Percentiles rank a stretch among this genome's conserved stretches.
Conservation (phyloP, 2,797 vertebrate species). For the Botia kubotai region DNA sequence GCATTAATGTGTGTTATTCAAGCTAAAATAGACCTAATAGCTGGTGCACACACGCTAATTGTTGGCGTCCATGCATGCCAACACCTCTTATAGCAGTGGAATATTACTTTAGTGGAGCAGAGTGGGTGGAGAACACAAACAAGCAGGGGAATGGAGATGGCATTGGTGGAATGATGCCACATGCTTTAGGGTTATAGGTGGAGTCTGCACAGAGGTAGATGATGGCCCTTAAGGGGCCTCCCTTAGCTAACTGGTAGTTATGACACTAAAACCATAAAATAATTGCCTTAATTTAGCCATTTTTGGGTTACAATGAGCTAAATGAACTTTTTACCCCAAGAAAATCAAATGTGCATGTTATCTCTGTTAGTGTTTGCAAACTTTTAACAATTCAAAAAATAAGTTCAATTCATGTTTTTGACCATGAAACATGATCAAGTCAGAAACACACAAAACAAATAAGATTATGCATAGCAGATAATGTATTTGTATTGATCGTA, state of each 20-base stretch:
- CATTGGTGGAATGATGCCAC: constrained; percentile 22
- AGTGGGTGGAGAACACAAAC: constrained; percentile 66
- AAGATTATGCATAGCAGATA: constrained; percentile 52
- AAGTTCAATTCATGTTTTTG: background rate
- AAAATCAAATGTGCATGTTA: no score
- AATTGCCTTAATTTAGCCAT: no score
- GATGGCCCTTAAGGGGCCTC: constrained; percentile 31
- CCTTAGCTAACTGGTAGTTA: constrained; percentile 34
- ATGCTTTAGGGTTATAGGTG: constrained; percentile 30
- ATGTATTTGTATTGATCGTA: constrained; percentile 59
- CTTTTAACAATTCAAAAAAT: background rate
- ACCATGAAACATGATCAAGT: constrained; percentile 43
- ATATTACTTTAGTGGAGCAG: constrained; percentile 69
- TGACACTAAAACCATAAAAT: background rate
- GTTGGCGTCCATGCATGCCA: constrained; percentile 63
- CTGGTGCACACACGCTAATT: constrained; percentile 36
- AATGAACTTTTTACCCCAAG: no score
- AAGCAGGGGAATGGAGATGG: constrained; percentile 63
- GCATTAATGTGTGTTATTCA: constrained; percentile 2
- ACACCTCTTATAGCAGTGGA: constrained; percentile 71
- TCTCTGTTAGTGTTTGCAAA: no score
- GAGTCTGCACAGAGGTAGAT: constrained; percentile 18
- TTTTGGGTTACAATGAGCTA: no score
- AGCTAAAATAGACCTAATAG: constrained; percentile 40
- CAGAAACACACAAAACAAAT: constrained; percentile 43